phyloP scores from a whole-genome alignment of 2,888 invertebrate species.

The Pseudococcus viburni region DNA sequence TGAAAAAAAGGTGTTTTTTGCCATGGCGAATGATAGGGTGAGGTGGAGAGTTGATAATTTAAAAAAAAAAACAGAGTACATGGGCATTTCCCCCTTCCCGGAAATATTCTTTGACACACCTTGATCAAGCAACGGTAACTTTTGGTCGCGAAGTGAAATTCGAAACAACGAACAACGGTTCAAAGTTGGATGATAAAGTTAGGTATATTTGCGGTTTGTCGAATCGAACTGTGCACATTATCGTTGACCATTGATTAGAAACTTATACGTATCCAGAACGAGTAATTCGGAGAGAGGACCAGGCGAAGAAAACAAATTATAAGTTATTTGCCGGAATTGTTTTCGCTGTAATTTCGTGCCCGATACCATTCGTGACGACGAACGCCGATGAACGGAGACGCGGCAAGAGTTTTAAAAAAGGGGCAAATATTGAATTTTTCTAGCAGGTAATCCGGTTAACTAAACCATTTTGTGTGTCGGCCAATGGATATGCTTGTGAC shows the following conservation, averaged over 20 bases:
- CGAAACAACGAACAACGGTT: background rate
- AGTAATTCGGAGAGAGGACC: background rate
- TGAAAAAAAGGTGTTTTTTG: no score
- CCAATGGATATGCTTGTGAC: background rate
- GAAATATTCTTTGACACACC: background rate
- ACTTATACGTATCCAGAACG: background rate
- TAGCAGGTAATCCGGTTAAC: slow-evolving; percentile 11
- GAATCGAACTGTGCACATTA: slow-evolving; percentile 18
- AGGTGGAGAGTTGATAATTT: no score
- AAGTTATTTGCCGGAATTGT: slow-evolving; percentile 51
- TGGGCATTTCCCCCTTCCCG: background rate
- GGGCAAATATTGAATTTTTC: slow-evolving; percentile 29
- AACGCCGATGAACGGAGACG: background rate
- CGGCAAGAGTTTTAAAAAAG: background rate
- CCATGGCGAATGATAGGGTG: no score
- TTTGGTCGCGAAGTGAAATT: background rate
- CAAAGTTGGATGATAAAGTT: slow-evolving; percentile 1
- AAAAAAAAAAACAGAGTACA: no score
- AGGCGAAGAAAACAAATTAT: background rate
- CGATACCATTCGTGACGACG: slow-evolving; percentile 26
- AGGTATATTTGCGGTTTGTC: slow-evolving; percentile 7
- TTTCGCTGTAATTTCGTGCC: background rate
- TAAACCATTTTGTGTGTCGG: background rate
- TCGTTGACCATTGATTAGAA: slow-evolving; percentile 42
- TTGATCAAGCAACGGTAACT: background rate